Evolutionary conservation across 2,888 invertebrate genomes (phyloP), one percentile per base, ranked within the genome.

Genomic region (Unio delphinus): DNA sequence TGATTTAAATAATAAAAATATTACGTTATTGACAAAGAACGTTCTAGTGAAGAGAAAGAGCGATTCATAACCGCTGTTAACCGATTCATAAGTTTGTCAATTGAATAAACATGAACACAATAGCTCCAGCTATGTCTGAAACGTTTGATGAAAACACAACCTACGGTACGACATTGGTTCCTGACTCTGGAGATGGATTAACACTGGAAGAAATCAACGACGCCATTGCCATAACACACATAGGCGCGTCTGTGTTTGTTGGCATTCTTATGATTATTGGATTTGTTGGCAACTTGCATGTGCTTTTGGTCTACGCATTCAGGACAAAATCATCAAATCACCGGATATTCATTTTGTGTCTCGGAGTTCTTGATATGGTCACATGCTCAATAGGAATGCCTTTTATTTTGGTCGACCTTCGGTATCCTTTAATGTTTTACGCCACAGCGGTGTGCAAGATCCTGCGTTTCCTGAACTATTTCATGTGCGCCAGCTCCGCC

Each of bases 331-430:
- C 70, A n/a, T 75, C 79, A 15, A 79, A 75, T 64, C 79, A 75
- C 55, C 65, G 76, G 57, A 71, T 72, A 20, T 79, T 74, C 57
- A 76, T 79, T 28, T 23, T 79, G 23, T 67, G 68, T 17, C 67
- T 79, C 11, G 76, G 70, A 11, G 65, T 68, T 1, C 65, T 79
- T 20, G 79, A 79, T 58, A 64, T 79, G 55, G 72, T 69, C 23
- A 74, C 76, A 59, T 76, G 75, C 23, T 59, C 54, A 26, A 55
- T 79, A 8, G 79, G 76, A 55, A 79, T 79, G 79, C 79, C 79
- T 15, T 79, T 79, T 45, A 70, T 75, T 11, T 59, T 79, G n/a
- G 69, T 76, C 8, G 76, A 78, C 54, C 62, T 78, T 7, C 64
- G 65, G 61, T 71, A 74, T 34, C 75, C 78, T 8, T 68, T 78